Evolutionary conservation across 2,113 vertebrate genomes (phyloP).

Genomic region (Hyperopisus bebe): DNA sequence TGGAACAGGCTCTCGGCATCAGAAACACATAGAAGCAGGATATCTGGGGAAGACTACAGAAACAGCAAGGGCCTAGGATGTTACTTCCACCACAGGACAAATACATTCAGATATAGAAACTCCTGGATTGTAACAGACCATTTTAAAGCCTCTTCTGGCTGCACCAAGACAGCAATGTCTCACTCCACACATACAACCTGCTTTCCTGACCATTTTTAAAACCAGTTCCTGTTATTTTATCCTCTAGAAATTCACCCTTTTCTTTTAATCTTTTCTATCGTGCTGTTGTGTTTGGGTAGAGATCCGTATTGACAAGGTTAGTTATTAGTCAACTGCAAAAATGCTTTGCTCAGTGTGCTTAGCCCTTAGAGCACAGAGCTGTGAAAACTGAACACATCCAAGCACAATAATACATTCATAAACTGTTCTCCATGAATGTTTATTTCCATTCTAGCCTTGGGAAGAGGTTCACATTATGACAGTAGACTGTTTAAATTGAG

Average conservation of each 20-base stretch:
- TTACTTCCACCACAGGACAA: background rate
- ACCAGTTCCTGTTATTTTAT: background rate
- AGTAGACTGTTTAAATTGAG: background rate
- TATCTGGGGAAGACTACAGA: background rate
- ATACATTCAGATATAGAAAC: background rate
- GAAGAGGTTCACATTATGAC: background rate
- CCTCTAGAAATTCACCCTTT: background rate
- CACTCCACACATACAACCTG: background rate
- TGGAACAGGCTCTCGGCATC: constrained; percentile 97
- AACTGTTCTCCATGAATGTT: background rate
- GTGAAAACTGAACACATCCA: background rate
- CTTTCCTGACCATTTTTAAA: background rate
- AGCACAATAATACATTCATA: background rate
- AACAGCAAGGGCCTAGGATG: background rate
- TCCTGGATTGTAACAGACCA: background rate
- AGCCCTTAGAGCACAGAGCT: background rate
- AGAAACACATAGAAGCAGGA: constrained; percentile 75
- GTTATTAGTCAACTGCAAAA: background rate
- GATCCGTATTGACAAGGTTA: background rate
- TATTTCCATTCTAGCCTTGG: background rate
- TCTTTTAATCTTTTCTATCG: background rate
- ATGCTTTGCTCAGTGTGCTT: background rate
- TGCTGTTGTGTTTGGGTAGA: background rate
- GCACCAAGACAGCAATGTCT: background rate
- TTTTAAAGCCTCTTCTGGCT: background rate